These are phyloP conservation scores for Pedicia rivosa DNA, from an alignment of 2,888 invertebrate genomes.

Conservation along the genomic window DNA sequence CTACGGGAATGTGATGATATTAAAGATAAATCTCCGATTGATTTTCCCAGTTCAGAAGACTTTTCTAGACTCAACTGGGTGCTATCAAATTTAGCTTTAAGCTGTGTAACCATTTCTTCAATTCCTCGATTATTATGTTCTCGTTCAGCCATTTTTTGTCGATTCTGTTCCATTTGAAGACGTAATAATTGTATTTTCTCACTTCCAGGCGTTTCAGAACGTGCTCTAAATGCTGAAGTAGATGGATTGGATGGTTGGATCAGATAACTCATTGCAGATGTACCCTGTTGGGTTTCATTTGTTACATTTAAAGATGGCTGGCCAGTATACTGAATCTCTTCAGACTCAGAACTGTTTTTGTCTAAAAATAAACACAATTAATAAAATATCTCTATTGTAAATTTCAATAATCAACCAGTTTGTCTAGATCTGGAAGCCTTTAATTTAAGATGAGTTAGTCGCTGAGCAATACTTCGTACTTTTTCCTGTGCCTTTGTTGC, in stretches of 20 bases:
- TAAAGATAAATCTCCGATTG: constrained; percentile 25
- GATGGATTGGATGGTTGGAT: constrained; percentile 2
- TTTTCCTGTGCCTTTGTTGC: constrained; percentile 22
- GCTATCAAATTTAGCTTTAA: constrained; percentile 37
- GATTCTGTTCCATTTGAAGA: constrained; percentile 38
- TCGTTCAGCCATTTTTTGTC: constrained; percentile 35
- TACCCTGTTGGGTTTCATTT: no score
- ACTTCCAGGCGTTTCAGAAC: constrained; percentile 29
- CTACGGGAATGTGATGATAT: constrained; percentile 18
- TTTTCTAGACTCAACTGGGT: constrained; percentile 28
- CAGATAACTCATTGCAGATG: no score
- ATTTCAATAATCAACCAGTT: background rate
- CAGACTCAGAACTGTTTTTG: no score
- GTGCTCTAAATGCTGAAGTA: constrained; percentile 3
- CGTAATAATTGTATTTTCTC: constrained; percentile 36
- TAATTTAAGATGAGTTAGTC: constrained; percentile 20
- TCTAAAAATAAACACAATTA: no score
- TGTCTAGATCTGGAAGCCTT: constrained; percentile 18
- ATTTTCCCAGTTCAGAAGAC: constrained; percentile 25
- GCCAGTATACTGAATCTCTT: no score
- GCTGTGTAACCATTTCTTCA: constrained; percentile 35
- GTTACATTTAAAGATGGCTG: no score
- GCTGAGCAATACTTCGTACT: constrained; percentile 22
- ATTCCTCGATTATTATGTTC: constrained; percentile 35
- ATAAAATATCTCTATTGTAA: no score